Base-by-base conservation (phyloP, 30 jellyfish, hydroid and myxozoan species). In the Aurelia coerulea region DNA sequence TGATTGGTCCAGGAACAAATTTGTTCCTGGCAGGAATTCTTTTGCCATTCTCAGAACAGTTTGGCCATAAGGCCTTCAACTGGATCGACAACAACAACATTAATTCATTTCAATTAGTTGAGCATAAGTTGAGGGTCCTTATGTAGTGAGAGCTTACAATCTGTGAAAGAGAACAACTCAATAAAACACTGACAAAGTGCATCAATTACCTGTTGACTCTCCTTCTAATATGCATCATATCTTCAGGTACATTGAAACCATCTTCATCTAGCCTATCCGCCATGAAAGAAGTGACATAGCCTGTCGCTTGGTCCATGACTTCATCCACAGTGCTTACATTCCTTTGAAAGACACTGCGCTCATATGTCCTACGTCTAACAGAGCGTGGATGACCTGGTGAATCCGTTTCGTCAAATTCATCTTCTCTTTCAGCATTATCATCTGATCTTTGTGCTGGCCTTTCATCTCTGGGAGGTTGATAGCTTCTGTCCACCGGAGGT, bases 251-350 rank as follows among this genome's bases (percentile, higher is more conserved):
- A 32, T 54, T 59, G 46, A 35, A 12, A 7, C 96, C 96, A 79
- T 92, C 97, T 7, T 73, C 81, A 23, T 80, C 89, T 95, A 92
- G 72, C 62, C 90, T 90, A 62, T 92, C 91, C 5, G 81, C 94
- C 35, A 92, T 68, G 65, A 86, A 92, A 33, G 84, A 34, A 10
- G 91, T 46, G n/a, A 92, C 76, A 41, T 78, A 63, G 6, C 81
- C 91, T 0, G 94, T 91, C 1, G 95, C 87, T 58, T 83, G 91
- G 39, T 71, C 73, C 80, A 77, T 76, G 8, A 86, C 95, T 56
- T 86, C 89, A 65, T 86, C 95, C 12, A 68, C 64, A 3, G 95
- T 86, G 79, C 90, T 86, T 2, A 77, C 81, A 32, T 74, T 65
- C 67, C 90, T 65, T 10, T 76, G 85, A 65, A 16, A 86, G 10